Conservation (phyloP, 2,797 vertebrate species). For the Danio kyathit region DNA sequence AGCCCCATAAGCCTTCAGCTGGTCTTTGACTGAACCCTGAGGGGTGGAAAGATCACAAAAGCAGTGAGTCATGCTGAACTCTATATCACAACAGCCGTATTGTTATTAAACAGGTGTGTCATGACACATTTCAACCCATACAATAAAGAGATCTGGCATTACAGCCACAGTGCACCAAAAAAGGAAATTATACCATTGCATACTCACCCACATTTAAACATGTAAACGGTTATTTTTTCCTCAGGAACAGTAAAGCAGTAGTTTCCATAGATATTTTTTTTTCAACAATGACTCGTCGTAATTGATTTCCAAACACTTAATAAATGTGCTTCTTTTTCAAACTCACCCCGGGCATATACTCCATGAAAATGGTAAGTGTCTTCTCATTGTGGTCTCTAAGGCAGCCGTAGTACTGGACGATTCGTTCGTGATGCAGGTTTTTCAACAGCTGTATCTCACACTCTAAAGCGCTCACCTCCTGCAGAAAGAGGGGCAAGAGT, state of each 20-base stretch:
- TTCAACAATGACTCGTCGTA: neutral
- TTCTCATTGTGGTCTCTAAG: slow-evolving; percentile 92
- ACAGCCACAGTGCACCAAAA: neutral
- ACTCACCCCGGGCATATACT: slow-evolving; percentile 97
- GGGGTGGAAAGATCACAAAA: neutral
- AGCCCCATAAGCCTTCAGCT: slow-evolving; percentile 95
- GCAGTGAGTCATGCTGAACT: neutral
- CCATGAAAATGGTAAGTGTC: slow-evolving; percentile 98
- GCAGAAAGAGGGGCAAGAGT: slow-evolving; percentile 29
- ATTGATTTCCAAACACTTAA: neutral
- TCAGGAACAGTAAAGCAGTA: neutral
- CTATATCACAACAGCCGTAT: neutral
- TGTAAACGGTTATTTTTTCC: neutral
- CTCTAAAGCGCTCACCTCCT: slow-evolving; percentile 97
- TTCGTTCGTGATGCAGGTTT: slow-evolving; percentile 95
- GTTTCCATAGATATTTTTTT: neutral
- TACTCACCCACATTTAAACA: neutral
- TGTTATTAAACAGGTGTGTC: neutral
- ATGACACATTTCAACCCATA: neutral
- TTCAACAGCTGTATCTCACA: slow-evolving; percentile 98
- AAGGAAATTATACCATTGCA: neutral
- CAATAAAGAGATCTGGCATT: neutral
- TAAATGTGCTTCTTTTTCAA: neutral
- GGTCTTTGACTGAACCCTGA: slow-evolving; percentile 97
- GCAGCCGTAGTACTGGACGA: slow-evolving; percentile 96